Base-by-base conservation (phyloP, 2,888 invertebrate species). In the Uropetala carovei region DNA sequence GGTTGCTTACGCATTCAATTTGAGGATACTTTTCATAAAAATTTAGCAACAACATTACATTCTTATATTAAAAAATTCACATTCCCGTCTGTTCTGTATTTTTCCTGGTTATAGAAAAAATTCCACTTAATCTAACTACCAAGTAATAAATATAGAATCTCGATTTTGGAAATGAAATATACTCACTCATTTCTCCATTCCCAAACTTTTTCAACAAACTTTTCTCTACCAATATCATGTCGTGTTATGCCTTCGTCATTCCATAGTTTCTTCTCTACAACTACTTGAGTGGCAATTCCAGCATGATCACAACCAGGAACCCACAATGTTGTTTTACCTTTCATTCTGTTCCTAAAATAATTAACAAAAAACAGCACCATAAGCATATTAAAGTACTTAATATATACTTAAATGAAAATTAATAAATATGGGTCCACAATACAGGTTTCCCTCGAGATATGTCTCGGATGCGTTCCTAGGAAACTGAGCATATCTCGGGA, bases 291-390 rank as follows among this genome's bases (percentile, higher is more conserved):
- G 3, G 99, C 99, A 94, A 99, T 99, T 92, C 99, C 99, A 1
- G 99, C 99, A 95, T 99, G 99, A 96, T 99, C 99, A 94, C 99
- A 98, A 0, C 99, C 99, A 0, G 99, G 99, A 94, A 98, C 98
- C 99, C 99, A 99, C 0, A 99, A 95, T 0, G 98, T 98, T 0
- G 98, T 98, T 93, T 97, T 96, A 0, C 99, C 99, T 93, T 97
- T 97, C 99, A 99, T 99, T 93, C 99, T 96, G 95, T 99, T 96
- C 97, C 98, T 97, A 93, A 93, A 93, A 93, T 82, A 93, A 59
- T 92, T 91, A 92, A 92, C 86, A 82, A 92, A 64, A 91, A 75
- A 85, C 68, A 92, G n/a, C 22, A 92, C 43, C 43, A 43, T 43
- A 43, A 43, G 43, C 57, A 7, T 81, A 59, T 22, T 56, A 92